phyloP scores from a whole-genome alignment of 1,140 invertebrate genomes.

The Sminthurides bifidus region DNA sequence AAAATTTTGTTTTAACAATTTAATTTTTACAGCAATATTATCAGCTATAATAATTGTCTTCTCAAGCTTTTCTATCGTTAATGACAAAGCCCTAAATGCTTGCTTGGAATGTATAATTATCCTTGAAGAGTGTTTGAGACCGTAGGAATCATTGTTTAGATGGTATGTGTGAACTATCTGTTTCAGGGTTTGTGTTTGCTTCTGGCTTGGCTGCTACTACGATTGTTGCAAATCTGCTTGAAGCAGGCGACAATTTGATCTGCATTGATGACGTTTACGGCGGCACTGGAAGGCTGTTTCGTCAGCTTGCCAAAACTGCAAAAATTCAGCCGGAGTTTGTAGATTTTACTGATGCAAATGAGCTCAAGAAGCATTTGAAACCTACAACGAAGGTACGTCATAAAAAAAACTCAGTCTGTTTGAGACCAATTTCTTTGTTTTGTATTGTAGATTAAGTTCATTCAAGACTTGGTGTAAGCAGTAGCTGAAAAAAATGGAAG shows the following conservation, averaged over 20 bases:
- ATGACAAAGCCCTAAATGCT: neutral
- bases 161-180: neutral
- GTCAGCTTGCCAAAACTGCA: slow-evolving; percentile 37
- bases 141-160: too few relatives aligned
- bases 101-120: neutral
- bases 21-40: neutral
- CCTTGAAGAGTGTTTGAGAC: too few relatives aligned
- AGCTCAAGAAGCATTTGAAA: slow-evolving; percentile 56
- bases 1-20: neutral
- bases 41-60: neutral
- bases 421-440: too few relatives aligned
- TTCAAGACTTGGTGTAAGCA: too few relatives aligned
- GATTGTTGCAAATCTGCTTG: slow-evolving; percentile 59
- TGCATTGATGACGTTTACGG: slow-evolving; percentile 92
- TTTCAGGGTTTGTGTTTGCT: slow-evolving; percentile 8
- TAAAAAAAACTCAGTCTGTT: too few relatives aligned
- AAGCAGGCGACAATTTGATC: slow-evolving; percentile 78
- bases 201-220: slow-evolving; percentile 81
- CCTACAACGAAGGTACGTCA: slow-evolving; percentile 67
- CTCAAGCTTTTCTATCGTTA: neutral
- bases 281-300: slow-evolving; percentile 61
- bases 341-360: slow-evolving; percentile 59
- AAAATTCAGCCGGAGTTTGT: slow-evolving; percentile 65
- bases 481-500: too few relatives aligned
- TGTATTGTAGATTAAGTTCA: too few relatives aligned